Base-by-base conservation (phyloP, 2,113 vertebrate species). In the Phaetusa simplex region DNA sequence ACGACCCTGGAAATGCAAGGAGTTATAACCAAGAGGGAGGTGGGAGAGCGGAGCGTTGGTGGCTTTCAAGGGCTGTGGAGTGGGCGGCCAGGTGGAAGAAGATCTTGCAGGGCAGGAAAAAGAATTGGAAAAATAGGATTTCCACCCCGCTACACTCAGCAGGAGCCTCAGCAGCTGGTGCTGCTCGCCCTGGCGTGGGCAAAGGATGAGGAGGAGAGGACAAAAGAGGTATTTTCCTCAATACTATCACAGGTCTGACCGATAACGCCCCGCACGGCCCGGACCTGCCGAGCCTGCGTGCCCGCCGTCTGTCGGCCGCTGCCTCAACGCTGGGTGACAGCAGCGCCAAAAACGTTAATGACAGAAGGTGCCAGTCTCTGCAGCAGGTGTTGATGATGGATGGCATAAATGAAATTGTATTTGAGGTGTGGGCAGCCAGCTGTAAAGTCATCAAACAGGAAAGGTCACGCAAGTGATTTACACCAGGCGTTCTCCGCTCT, bases 391-490 rank as follows among this genome's bases (percentile, higher is more conserved):
- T 61, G 36, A 10, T 94, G 91, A 95, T 62, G 93, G 88, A 86
- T 94, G 91, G 87, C 77, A 72, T 73, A 84, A 64, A 86, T 79
- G 82, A 45, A 79, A 82, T 81, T 32, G 16, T 21, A 34, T 7
- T 23, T 20, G 93, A 93, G 76, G 79, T 70, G 79, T 38, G 90
- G 47, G 88, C 93, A 96, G 83, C 92, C 92, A 45, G 90, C 92
- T 56, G 88, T 84, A 61, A 95, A 93, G 82, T 50, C 90, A 93
- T 81, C 76, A n/a, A 49, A 47, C 49, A 20, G 82, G 70, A 91
- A 95, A 96, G 92, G 93, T 96, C 79, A 61, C 5, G 71, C n/a
- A 3, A 84, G 82, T 94, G 12, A 94, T 93, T 95, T 40, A 85
- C 92, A 88, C 91, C 95, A 79, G 53, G n/a, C 21, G 70, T 65